Conservation (phyloP, 2,888 invertebrate genomes). For the Drepanosiphum platanoidis region DNA sequence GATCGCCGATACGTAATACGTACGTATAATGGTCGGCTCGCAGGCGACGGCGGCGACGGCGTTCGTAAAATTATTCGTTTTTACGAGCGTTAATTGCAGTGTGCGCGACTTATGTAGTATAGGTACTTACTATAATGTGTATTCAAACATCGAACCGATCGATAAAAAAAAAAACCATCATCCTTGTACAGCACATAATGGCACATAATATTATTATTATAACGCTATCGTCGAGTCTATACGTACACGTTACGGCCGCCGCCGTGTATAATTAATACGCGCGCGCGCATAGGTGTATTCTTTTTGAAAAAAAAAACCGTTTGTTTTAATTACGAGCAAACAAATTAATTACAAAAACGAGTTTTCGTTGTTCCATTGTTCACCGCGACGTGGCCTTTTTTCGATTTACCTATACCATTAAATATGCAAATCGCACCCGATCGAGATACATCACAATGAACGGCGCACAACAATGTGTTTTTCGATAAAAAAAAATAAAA, state of each 20-base stretch:
- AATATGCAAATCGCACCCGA: constrained; percentile 27
- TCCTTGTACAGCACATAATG: not conserved
- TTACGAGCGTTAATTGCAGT: not conserved
- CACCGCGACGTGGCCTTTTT: not conserved
- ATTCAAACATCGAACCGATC: not conserved
- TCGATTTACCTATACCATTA: constrained; percentile 19
- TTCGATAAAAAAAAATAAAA: constrained; percentile 10
- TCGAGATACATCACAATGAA: constrained; percentile 25
- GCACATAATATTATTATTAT: not conserved
- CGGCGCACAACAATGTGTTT: constrained; percentile 27
- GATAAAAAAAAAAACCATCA: not conserved
- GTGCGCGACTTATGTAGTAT: not conserved
- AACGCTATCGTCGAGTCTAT: not conserved
- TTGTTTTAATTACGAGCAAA: constrained; percentile 43
- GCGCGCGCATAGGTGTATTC: no score
- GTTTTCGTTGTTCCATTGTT: constrained; percentile 41
- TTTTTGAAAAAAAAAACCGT: not conserved
- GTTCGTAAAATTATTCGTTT: not conserved
- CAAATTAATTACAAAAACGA: constrained; percentile 41
- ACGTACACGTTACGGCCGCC: not conserved
- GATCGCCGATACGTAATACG: no score
- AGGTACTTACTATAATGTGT: not conserved
- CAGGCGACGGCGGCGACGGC: no score
- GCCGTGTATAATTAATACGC: constrained; percentile 18
- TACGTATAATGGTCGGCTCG: no score